Evolutionary conservation across 1,140 invertebrate genomes (phyloP), one percentile per base, ranked within the genome.

Genomic region (Drosophila sechellia): DNA sequence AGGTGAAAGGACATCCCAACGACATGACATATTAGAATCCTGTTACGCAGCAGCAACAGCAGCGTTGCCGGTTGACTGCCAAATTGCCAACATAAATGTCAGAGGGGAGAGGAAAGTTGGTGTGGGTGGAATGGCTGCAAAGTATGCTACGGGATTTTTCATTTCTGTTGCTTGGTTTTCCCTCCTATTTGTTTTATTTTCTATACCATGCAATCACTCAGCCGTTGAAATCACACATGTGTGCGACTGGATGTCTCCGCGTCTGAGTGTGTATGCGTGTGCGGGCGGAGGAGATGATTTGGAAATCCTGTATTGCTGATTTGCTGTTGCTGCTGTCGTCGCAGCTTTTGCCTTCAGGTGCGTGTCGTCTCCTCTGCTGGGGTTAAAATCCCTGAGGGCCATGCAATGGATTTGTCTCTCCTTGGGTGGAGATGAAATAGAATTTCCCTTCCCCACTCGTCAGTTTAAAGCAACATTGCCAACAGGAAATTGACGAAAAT

Each of bases 71-170:
- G 64, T 77, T 87, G 84, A 87, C 84, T 87, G 85, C 84, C 85
- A 87, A 87, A 87, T 87, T 87, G 84, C 84, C 84, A 89, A 84
- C 84, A 87, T 87, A 87, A 87, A 87, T 87, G 84, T 87, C 84
- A 77, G 40, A 31, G 40, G 59, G 35, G 3, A 3, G 56, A 35
- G 54, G 49, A 57, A 43, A 40, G 53, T 48, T 45, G 31, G 31
- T 31, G 8, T 10, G 49, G 45, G 55, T 48, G 15, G 39, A 43
- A 55, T 59, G 54, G 76, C 61, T 65, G 65, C 42, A 64, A 79
- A 79, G 79, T 78, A 83, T 78, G 78, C 81, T 81, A 53, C 58
- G 65, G 76, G 81, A 77, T 83, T 81, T 85, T 87, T 87, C 81
- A 83, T 81, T 87, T 60, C 83, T 87, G 83, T 75, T 79, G 81